Conservation (phyloP, 2,888 invertebrate genomes). For the Acronicta alni region DNA sequence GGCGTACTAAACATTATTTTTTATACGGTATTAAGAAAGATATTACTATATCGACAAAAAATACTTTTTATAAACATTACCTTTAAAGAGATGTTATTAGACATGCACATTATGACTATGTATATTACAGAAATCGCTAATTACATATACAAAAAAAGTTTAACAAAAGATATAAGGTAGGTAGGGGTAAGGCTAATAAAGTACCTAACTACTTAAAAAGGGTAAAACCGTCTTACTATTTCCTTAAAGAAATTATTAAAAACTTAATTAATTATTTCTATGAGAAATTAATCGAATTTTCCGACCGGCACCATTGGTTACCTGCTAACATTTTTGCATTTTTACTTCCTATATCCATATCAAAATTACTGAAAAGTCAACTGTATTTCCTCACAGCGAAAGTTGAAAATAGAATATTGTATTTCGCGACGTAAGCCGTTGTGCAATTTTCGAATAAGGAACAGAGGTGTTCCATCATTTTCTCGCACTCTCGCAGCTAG, state of each 20-base stretch:
- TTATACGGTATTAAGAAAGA: too few species aligned
- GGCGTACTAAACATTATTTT: too few species aligned
- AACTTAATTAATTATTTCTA: constrained; percentile 66
- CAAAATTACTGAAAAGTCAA: constrained; percentile 2
- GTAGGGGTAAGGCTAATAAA: too few species aligned
- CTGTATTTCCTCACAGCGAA: not conserved
- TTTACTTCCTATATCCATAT: constrained; percentile 31
- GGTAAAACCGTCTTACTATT: constrained; percentile 4
- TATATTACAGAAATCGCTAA: too few species aligned
- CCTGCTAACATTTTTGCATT: constrained; percentile 69
- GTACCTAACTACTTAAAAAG: constrained; percentile 6
- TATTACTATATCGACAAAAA: too few species aligned
- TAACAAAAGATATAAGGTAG: too few species aligned
- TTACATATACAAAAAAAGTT: too few species aligned
- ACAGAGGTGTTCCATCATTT: constrained; percentile 76
- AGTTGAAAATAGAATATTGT: constrained; percentile 23
- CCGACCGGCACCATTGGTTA: constrained; percentile 63
- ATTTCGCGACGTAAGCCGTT: constrained; percentile 62
- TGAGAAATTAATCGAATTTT: constrained; percentile 63
- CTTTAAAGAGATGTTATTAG: too few species aligned
- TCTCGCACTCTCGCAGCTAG: constrained; percentile 69
- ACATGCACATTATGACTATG: too few species aligned
- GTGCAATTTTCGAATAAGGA: constrained; percentile 55
- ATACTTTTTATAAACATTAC: too few species aligned
- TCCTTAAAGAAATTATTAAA: constrained; percentile 66